Conservation (phyloP, 2,797 vertebrate species). For the Siniperca scherzeri region DNA sequence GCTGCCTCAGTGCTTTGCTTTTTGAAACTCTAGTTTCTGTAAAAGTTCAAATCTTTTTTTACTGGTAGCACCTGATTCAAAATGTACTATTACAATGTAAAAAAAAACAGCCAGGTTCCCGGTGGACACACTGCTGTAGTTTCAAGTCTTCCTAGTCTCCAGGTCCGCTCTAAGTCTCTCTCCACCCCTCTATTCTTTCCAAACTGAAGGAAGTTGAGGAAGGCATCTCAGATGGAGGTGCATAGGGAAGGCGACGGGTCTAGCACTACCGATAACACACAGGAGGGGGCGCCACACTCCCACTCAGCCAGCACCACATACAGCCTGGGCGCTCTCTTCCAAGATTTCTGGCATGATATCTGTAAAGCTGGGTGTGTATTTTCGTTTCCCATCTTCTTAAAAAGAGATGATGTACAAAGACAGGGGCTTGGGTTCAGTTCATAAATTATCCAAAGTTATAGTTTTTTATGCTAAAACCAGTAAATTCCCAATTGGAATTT, state of each 20-base stretch:
- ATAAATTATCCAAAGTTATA: neutral
- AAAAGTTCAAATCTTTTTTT: neutral
- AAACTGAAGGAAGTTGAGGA: constrained; percentile 98
- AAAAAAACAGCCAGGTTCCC: constrained; percentile 10
- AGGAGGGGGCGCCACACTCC: constrained; percentile 93
- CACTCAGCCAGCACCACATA: constrained; percentile 89
- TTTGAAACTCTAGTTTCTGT: neutral
- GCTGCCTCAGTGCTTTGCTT: neutral
- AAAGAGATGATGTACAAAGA: constrained; percentile 53
- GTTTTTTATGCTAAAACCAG: neutral
- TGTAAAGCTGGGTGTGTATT: constrained; percentile 99
- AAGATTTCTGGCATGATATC: constrained; percentile 98
- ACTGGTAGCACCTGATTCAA: neutral
- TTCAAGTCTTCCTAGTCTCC: constrained; percentile 29
- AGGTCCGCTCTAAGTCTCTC: constrained; percentile 70
- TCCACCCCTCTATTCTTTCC: constrained; percentile 88
- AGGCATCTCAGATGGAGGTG: constrained; percentile 98
- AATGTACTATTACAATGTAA: neutral
- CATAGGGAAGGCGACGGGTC: constrained; percentile 99
- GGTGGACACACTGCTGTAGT: constrained; percentile 50
- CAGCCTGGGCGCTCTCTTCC: constrained; percentile 94
- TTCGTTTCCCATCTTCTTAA: constrained; percentile 74
- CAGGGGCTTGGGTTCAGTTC: constrained; percentile 49
- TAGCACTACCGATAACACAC: constrained; percentile 99
- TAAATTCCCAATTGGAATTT: neutral